phyloP scores from a whole-genome alignment of 2,113 vertebrate species.

The Chiloscyllium plagiosum region DNA sequence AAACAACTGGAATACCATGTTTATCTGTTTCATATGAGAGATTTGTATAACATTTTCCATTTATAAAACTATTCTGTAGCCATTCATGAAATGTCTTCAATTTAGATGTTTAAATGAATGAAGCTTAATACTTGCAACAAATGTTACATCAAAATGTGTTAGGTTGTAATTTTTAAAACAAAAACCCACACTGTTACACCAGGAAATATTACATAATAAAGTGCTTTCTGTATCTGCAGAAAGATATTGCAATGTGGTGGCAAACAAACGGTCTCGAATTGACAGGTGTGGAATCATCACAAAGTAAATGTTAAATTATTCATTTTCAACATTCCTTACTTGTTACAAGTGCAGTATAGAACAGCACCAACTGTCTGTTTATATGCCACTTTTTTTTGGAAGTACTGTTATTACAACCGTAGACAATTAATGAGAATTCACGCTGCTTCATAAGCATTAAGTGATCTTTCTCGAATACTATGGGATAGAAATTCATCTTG shows the following conservation, averaged over 20 bases:
- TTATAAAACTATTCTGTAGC: neutral
- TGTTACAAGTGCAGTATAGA: neutral
- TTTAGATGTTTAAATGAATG: neutral
- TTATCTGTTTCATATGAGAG: neutral
- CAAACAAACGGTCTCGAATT: neutral
- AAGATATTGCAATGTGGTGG: neutral
- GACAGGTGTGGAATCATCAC: neutral
- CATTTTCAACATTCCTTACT: neutral
- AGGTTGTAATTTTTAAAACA: neutral
- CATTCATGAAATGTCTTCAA: neutral
- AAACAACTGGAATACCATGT: neutral
- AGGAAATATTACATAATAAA: neutral
- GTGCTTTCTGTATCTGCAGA: neutral
- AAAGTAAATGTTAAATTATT: conserved; percentile 6
- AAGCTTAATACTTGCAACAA: neutral
- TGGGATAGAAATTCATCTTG: neutral
- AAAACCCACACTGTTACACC: neutral
- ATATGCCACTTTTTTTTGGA: neutral
- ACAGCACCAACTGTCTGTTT: neutral
- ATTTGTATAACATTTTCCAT: neutral
- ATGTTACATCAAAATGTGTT: neutral
- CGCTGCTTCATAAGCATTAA: neutral
- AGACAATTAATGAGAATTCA: neutral
- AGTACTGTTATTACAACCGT: neutral
- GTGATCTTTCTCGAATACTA: neutral